These are phyloP conservation scores for Achroia grisella DNA, from an alignment of 1,140 invertebrate species.

Conservation along the genomic window DNA sequence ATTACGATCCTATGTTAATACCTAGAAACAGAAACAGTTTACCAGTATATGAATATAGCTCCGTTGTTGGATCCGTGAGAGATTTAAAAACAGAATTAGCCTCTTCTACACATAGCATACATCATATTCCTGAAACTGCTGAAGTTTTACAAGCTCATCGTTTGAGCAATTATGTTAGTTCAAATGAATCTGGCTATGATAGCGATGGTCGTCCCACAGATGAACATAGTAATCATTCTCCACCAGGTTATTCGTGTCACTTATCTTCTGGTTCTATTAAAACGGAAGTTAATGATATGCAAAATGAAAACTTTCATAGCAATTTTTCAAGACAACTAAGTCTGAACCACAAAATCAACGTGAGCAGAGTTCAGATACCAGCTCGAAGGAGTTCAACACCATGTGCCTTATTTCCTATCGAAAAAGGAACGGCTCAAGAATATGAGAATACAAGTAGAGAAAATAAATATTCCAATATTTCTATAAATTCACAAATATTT, in stretches of 20 bases:
- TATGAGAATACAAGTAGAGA: slow-evolving; percentile 40
- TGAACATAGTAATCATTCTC: slow-evolving; percentile 71
- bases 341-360: slow-evolving; percentile 63
- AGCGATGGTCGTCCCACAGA: slow-evolving; percentile 81
- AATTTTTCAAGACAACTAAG: slow-evolving; percentile 61
- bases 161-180: slow-evolving; percentile 82
- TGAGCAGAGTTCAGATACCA: slow-evolving; percentile 51
- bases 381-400: slow-evolving; percentile 63
- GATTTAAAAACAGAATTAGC: slow-evolving; percentile 58
- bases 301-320: slow-evolving; percentile 33
- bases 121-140: slow-evolving; percentile 42
- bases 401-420: slow-evolving; percentile 57
- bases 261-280: slow-evolving; percentile 30
- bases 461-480: slow-evolving; percentile 22
- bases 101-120: slow-evolving; percentile 65
- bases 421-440: slow-evolving; percentile 42
- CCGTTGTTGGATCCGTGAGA: slow-evolving; percentile 48
- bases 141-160: slow-evolving; percentile 69
- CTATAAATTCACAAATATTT: slow-evolving; percentile 29
- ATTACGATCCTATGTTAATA: slow-evolving; percentile 63
- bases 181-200: slow-evolving; percentile 88
- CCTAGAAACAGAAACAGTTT: slow-evolving; percentile 66
- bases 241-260: slow-evolving; percentile 56
- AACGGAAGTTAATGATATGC: slow-evolving; percentile 23
- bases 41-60: slow-evolving; percentile 63